Evolutionary conservation across 2,888 invertebrate species (phyloP).

Genomic region (Folsomia manolachei): DNA sequence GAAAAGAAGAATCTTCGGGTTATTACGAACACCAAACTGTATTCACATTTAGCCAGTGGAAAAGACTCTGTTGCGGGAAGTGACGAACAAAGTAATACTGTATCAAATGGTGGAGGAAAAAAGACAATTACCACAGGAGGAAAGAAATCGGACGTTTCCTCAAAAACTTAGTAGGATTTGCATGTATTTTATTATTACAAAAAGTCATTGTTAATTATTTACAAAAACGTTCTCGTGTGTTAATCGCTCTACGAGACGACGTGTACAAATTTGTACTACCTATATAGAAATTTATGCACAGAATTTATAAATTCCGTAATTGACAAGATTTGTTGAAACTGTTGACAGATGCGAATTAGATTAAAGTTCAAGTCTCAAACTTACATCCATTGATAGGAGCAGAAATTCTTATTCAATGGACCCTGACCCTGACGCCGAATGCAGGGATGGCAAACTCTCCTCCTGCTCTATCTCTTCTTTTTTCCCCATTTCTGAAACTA

Average conservation of each 20-base stretch:
- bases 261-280: too few relatives aligned
- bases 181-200: neutral
- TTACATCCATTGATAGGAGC: too few relatives aligned
- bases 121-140: neutral
- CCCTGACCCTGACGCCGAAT: neutral
- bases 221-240: too few relatives aligned
- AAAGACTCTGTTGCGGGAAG: too few relatives aligned
- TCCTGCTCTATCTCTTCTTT: neutral
- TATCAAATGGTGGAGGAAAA: neutral
- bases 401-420: too few relatives aligned
- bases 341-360: too few relatives aligned
- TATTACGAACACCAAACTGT: conserved; percentile 39
- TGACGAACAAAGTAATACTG: neutral
- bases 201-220: too few relatives aligned
- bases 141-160: neutral
- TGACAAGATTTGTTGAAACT: too few relatives aligned
- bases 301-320: too few relatives aligned
- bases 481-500: neutral
- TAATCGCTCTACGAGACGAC: too few relatives aligned
- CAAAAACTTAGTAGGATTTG: neutral
- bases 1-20: conserved; percentile 40
- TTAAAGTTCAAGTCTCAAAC: too few relatives aligned
- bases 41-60: conserved; percentile 37
- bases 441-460: neutral
- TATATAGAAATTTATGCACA: too few relatives aligned